Base-by-base conservation (phyloP, 2,888 invertebrate genomes). In the Meandrusa payeni region DNA sequence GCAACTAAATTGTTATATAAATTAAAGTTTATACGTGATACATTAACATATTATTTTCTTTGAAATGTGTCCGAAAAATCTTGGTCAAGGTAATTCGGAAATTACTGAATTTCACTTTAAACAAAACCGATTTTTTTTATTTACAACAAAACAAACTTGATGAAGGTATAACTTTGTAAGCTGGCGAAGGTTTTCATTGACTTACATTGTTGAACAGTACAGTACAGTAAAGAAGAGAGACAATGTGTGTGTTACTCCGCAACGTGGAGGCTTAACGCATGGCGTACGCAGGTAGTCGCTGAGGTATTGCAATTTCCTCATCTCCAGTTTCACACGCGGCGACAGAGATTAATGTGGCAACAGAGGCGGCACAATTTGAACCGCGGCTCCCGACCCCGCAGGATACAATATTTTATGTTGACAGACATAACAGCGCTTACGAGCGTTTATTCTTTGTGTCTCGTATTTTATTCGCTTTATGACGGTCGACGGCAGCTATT, bases 391-490 rank as follows among this genome's bases (percentile, higher is more conserved):
- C 75, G 63, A 65, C 67, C 66, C 64, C 69, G 70, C 83, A 86
- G 86, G 86, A 86, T 86, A 82, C 82, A 80, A 87, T 86, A 86
- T 86, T 85, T 86, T 81, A 87, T 71, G 82, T 82, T 85, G 87
- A 86, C 86, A 86, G 87, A 85, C 83, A 78, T 83, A 83, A 85
- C 83, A 85, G 75, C 81, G 78, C 80, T 85, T 86, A 86, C 82
- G 78, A 85, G 70, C 86, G 79, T 81, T 87, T 85, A 86, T 86
- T 86, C 86, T 86, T 87, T 83, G 85, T 82, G 83, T 77, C 79
- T 76, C 85, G 83, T 87, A 86, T 86, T 86, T 87, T 87, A 86
- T 86, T 83, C 82, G 82, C 81, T 87, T 86, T 86, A 86, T 86
- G 86, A 87, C 83, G 81, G 77, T 69, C 74, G 61, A 63, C 59